Percentiles rank a stretch among this genome's conserved stretches.
These are phyloP conservation scores for Gopherus evgoodei DNA, from an alignment of 2,113 vertebrate species.

Conservation along the genomic window DNA sequence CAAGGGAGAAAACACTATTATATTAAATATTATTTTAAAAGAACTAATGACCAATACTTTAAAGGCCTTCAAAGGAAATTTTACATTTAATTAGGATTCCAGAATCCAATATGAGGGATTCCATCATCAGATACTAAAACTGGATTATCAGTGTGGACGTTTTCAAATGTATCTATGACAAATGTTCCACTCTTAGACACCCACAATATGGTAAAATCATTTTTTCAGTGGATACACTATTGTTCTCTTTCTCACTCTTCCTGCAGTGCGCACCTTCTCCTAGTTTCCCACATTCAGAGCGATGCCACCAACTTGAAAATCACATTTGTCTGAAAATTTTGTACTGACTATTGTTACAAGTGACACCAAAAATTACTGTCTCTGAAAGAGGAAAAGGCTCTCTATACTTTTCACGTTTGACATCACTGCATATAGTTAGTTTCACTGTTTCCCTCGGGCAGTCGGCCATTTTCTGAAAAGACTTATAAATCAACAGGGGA, in stretches of 20 bases:
- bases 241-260: not conserved
- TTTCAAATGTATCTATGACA: not conserved
- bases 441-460: not conserved
- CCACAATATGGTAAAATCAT: not conserved
- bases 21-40: not conserved
- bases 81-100: slow-evolving; percentile 35
- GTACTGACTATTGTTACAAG: slow-evolving; percentile 7
- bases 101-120: not conserved
- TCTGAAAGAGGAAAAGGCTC: not conserved
- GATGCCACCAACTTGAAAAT: slow-evolving; percentile 23
- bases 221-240: not conserved
- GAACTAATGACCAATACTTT: not conserved
- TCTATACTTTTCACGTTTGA: not conserved
- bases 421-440: not conserved
- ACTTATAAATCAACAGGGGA: not conserved
- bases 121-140: not conserved
- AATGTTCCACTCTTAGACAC: not conserved
- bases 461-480: not conserved
- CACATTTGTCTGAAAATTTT: slow-evolving; percentile 12
- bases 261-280: not conserved
- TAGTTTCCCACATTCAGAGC: not conserved
- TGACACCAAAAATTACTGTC: not conserved
- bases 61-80: not conserved
- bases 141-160: not conserved
- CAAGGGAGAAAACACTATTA: not conserved